These are phyloP conservation scores for Lepus townsendii DNA, from an alignment of 2,797 vertebrate genomes.

Conservation along the genomic window DNA sequence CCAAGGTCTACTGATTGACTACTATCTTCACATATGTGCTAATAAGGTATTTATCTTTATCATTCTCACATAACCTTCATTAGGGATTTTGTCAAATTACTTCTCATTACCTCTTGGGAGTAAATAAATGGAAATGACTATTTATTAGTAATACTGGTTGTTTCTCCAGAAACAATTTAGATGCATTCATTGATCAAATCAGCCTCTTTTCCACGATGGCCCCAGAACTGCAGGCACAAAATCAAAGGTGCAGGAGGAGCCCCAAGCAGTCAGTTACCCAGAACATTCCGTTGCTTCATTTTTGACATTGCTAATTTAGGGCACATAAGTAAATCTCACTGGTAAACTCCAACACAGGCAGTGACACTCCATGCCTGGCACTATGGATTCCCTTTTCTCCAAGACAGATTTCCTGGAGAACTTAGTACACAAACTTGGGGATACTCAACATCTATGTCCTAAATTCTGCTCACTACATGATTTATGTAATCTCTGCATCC, in stretches of 20 bases:
- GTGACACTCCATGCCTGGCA: neutral
- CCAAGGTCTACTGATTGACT: constrained; percentile 19
- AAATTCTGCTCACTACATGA: neutral
- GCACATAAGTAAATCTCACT: neutral
- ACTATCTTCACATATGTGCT: constrained; percentile 37
- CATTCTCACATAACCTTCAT: neutral
- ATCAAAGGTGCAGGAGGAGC: neutral
- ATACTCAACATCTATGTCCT: neutral
- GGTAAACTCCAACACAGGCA: neutral
- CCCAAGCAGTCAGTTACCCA: neutral
- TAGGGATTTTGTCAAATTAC: constrained; percentile 18
- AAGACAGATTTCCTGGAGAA: neutral
- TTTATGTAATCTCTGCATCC: neutral
- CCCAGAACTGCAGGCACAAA: neutral
- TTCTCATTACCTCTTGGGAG: constrained; percentile 25
- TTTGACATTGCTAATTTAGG: neutral
- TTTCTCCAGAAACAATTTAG: constrained; percentile 21
- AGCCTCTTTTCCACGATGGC: neutral
- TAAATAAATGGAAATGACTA: constrained; percentile 34
- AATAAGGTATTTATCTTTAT: constrained; percentile 43
- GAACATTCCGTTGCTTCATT: neutral
- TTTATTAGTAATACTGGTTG: neutral
- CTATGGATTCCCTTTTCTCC: neutral
- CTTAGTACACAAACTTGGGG: neutral
- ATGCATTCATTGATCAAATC: neutral